These are phyloP conservation scores for Pristionchus entomophagus DNA, from an alignment of 2,888 invertebrate species.

Conservation along the genomic window DNA sequence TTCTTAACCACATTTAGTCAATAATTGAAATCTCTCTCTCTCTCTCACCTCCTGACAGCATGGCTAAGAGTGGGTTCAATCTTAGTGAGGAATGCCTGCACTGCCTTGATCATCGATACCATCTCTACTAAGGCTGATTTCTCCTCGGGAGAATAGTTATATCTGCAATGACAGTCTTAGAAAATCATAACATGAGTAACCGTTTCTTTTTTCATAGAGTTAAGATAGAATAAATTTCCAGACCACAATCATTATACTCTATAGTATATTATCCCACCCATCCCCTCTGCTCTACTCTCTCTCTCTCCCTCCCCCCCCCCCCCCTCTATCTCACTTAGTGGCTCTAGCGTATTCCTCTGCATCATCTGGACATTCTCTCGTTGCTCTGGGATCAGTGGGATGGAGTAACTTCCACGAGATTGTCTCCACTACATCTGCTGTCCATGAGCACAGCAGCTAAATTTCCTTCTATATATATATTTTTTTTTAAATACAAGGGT, in stretches of 20 bases:
- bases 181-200: too few species aligned
- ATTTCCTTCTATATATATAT: slow-evolving; percentile 77
- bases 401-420: slow-evolving; percentile 94
- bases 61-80: slow-evolving; percentile 97
- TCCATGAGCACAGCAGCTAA: slow-evolving; percentile 95
- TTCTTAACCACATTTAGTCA: too few species aligned
- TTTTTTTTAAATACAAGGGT: too few species aligned
- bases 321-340: slow-evolving; percentile 67
- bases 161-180: slow-evolving; percentile 80
- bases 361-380: slow-evolving; percentile 89
- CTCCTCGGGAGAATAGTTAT: slow-evolving; percentile 96
- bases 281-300: too few species aligned
- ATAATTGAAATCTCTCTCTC: too few species aligned
- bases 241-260: too few species aligned
- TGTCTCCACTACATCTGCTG: slow-evolving; percentile 87
- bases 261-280: too few species aligned
- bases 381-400: slow-evolving; percentile 96
- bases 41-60: slow-evolving; percentile 83
- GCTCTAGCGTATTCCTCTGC: slow-evolving; percentile 98
- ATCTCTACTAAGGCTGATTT: slow-evolving; percentile 94
- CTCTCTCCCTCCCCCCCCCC: too few species aligned
- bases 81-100: slow-evolving; percentile 94
- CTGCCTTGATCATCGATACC: slow-evolving; percentile 98
- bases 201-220: too few species aligned
- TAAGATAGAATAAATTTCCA: too few species aligned